These are phyloP conservation scores for Takifugu bimaculatus DNA, from an alignment of 2,113 vertebrate species.

Conservation along the genomic window DNA sequence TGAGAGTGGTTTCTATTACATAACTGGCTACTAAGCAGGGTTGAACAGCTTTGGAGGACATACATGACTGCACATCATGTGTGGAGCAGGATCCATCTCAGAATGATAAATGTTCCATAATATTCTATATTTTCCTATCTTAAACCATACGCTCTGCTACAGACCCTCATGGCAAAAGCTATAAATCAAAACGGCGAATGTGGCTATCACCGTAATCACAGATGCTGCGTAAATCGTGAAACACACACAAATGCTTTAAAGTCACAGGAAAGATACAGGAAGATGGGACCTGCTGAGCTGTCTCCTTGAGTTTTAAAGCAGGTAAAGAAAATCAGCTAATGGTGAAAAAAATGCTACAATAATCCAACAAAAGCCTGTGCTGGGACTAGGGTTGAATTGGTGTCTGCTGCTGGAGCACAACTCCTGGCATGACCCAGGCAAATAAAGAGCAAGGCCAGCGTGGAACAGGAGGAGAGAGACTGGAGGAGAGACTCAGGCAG, in stretches of 20 bases:
- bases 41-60: conserved; percentile 36
- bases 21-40: conserved; percentile 49
- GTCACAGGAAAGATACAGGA: neutral
- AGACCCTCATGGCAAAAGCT: no score
- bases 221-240: no score
- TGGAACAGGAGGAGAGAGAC: conserved; percentile 20
- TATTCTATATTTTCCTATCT: no score
- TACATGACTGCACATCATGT: conserved; percentile 26
- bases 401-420: conserved; percentile 7
- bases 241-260: neutral
- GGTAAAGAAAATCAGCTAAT: neutral
- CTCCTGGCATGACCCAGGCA: conserved; percentile 44
- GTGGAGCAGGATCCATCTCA: neutral
- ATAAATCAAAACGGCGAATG: no score
- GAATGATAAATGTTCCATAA: no score
- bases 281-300: neutral
- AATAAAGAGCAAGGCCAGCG: conserved; percentile 27
- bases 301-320: neutral
- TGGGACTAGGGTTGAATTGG: conserved; percentile 15
- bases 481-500: conserved; percentile 21
- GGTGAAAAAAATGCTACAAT: neutral
- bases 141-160: no score
- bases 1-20: conserved; percentile 54
- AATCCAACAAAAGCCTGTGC: conserved; percentile 15
- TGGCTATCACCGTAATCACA: no score